Base-by-base conservation (phyloP, 1,140 invertebrate genomes). In the Globodera rostochiensis region DNA sequence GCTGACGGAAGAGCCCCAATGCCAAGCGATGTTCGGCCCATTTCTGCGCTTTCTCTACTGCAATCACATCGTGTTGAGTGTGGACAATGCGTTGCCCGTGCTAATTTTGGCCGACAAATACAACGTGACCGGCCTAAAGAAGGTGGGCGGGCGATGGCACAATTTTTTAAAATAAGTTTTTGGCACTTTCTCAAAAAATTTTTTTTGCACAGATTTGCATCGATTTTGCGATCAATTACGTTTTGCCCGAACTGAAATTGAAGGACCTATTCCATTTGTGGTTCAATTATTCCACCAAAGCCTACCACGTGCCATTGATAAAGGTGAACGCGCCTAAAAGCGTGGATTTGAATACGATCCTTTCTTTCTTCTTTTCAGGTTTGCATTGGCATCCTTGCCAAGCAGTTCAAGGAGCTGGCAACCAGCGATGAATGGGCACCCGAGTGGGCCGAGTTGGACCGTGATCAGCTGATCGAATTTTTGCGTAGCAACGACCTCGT, bases 281-380 rank as follows among this genome's bases (percentile, higher is more conserved):
- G 91, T 91, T 91, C 84, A 90, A 90, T 74, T 91, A 91, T 78
- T 88, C 90, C 45, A 91, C 90, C n/a, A 91, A 91, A 76, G 90
- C 90, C 45, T 90, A 89, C 80, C 91, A 83, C 21, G 45, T 53
- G 7, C 36, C 53, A 50, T 69, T 78, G 11, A 78, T 78, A n/a
- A 78, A 78, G 70, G 69, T 71, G 69, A 50, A 50, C 53, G 1
- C 69, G n/a, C 36, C 9, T 25, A 82, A 4, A 80, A 9, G 7
- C 50, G 50, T 53, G 7, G 50, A 13, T 7, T 53, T 53, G 50
- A 53, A 36, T 36, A 36, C 36, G 36, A 36, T 36, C 36, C 36
- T 1, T 36, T 36, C 36, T 36, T 36, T 36, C 36, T 4, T 47
- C 36, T 4, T 47, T 84, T 78, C 7, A 82, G 49, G 75, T 80